Conservation (phyloP, 2,888 invertebrate species). For the Platycheirus albimanus region DNA sequence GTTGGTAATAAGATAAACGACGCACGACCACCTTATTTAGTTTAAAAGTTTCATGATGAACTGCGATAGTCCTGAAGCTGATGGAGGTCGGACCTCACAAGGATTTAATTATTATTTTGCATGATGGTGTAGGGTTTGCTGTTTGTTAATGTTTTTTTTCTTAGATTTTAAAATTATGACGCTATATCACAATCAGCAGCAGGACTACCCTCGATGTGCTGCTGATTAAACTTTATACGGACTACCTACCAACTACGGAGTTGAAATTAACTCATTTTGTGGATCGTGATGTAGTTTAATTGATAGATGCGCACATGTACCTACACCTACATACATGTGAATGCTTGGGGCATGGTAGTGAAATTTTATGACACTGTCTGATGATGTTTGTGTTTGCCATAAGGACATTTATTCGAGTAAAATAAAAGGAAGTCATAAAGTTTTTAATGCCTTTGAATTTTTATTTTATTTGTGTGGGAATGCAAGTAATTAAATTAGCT, state of each 20-base stretch:
- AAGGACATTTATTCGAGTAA: neutral
- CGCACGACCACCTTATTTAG: slow-evolving; percentile 57
- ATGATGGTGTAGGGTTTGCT: too few relatives aligned
- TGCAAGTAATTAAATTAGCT: slow-evolving; percentile 12
- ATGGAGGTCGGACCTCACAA: slow-evolving; percentile 41
- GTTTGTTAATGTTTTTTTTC: too few relatives aligned
- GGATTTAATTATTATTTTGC: slow-evolving; percentile 11
- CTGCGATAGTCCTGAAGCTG: slow-evolving; percentile 23
- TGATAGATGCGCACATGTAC: too few relatives aligned
- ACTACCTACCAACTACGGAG: neutral
- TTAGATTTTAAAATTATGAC: slow-evolving; percentile 29
- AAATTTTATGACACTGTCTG: neutral
- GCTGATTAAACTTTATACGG: neutral
- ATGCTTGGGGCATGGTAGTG: neutral
- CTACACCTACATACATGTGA: too few relatives aligned
- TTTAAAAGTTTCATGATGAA: slow-evolving; percentile 51
- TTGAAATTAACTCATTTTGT: slow-evolving; percentile 60
- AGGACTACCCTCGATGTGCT: too few relatives aligned
- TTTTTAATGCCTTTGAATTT: neutral
- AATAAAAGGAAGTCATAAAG: slow-evolving; percentile 10
- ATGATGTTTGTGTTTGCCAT: neutral
- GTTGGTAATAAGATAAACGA: slow-evolving; percentile 63
- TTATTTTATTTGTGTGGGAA: neutral
- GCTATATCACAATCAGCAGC: slow-evolving; percentile 17
- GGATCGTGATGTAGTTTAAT: slow-evolving; percentile 36